phyloP scores from a whole-genome alignment of 2,797 vertebrate species.

The Gymnocypris eckloni region DNA sequence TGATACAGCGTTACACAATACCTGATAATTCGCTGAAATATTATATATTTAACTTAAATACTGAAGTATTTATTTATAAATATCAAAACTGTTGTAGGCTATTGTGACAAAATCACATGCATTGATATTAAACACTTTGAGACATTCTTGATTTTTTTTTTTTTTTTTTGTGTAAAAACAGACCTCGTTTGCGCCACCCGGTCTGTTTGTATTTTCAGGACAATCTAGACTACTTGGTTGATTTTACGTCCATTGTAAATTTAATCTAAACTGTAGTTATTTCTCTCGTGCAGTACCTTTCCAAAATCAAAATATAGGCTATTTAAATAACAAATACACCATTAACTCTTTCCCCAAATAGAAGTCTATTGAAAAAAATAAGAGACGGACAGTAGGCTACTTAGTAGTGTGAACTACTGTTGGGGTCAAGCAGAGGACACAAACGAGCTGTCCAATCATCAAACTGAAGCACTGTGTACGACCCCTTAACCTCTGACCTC shows the following conservation, averaged over 20 bases:
- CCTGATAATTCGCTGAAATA: neutral
- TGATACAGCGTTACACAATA: neutral
- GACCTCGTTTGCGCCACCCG: neutral
- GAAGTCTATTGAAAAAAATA: conserved; percentile 61
- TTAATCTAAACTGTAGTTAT: neutral
- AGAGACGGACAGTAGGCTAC: conserved; percentile 71
- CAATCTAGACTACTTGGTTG: neutral
- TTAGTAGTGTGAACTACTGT: conserved; percentile 80
- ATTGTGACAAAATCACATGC: neutral
- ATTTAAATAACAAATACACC: conserved; percentile 2
- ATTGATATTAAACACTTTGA: neutral
- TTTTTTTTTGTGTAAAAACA: neutral
- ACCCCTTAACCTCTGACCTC: conserved; percentile 81
- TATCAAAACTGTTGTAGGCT: neutral
- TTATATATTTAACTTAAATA: neutral
- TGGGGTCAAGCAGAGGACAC: conserved; percentile 94
- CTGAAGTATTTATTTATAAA: neutral
- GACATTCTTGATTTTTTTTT: neutral
- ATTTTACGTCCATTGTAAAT: neutral
- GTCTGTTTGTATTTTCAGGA: neutral
- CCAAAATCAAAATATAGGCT: neutral
- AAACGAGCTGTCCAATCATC: conserved; percentile 91
- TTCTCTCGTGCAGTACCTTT: neutral
- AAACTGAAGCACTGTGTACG: conserved; percentile 77
- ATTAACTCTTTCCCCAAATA: neutral